Conservation (phyloP, 2,888 invertebrate genomes). For the Neria commutata region DNA sequence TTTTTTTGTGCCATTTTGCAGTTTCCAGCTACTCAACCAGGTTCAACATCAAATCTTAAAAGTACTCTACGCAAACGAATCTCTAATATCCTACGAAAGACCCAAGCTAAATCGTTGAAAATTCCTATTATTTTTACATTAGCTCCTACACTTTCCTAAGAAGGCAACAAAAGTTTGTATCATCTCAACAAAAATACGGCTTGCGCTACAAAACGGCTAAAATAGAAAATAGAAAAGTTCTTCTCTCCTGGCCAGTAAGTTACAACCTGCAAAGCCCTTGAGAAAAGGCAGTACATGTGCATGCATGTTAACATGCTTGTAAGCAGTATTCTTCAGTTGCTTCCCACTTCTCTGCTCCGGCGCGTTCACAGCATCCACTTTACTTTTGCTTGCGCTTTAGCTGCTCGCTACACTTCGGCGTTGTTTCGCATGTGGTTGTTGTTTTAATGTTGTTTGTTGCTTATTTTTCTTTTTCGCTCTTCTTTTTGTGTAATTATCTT, state of each 20-base stretch:
- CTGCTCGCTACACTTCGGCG: conserved; percentile 1
- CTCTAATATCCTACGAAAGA: too few species aligned
- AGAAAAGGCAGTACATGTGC: background rate
- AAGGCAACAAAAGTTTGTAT: background rate
- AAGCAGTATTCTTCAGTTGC: conserved; percentile 42
- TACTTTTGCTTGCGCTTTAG: conserved; percentile 7
- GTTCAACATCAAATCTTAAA: too few species aligned
- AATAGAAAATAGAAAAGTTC: background rate
- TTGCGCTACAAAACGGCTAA: background rate
- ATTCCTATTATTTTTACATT: too few species aligned
- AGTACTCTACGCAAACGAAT: too few species aligned
- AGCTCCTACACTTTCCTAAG: background rate
- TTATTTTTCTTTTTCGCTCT: too few species aligned
- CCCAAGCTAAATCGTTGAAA: too few species aligned
- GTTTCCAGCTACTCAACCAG: too few species aligned
- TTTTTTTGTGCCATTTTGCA: too few species aligned
- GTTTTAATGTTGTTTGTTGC: conserved; percentile 27
- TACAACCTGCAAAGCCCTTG: background rate
- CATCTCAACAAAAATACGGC: too few species aligned
- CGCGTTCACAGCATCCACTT: background rate
- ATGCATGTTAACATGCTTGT: conserved; percentile 50
- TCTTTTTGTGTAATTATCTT: conserved; percentile 52
- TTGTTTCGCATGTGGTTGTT: background rate
- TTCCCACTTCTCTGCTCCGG: conserved; percentile 30
- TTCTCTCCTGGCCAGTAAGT: background rate